Evolutionary conservation across 1,140 invertebrate species (phyloP).

Genomic region (Drosophila bocki): DNA sequence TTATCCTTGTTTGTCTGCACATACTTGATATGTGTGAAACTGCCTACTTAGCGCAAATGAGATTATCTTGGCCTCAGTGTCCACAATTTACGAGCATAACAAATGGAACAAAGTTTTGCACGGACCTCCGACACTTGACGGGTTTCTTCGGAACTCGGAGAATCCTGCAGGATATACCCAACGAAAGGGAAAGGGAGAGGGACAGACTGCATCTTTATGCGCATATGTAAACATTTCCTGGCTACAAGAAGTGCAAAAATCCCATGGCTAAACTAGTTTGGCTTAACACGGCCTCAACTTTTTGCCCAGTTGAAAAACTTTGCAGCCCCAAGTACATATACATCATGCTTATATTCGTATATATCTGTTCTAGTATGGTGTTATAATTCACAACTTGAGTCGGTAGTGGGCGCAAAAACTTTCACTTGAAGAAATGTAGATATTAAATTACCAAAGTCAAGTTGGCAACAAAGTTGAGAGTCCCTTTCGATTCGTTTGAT

Average conservation of each 20-base stretch:
- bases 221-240: conserved; percentile 78
- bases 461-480: not conserved
- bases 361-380: conserved; percentile 51
- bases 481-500: not conserved
- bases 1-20: not conserved
- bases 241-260: conserved; percentile 66
- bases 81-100: conserved; percentile 64
- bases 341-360: conserved; percentile 13
- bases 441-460: conserved; percentile 15
- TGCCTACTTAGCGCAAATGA: conserved; percentile 60
- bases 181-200: not conserved
- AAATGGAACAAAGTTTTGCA: conserved; percentile 66
- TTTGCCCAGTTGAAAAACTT: conserved; percentile 46
- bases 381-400: conserved; percentile 68
- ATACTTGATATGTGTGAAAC: conserved; percentile 31
- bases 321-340: conserved; percentile 24
- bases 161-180: conserved; percentile 1
- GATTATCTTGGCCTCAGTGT: conserved; percentile 56
- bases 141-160: conserved; percentile 7
- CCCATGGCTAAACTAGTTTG: conserved; percentile 68
- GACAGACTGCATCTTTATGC: conserved; percentile 67
- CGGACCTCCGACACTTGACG: conserved; percentile 1
- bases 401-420: conserved; percentile 44
- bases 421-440: conserved; percentile 59
- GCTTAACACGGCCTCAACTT: conserved; percentile 41